Conservation (phyloP, 2,797 vertebrate species). For the Crenichthys baileyi region DNA sequence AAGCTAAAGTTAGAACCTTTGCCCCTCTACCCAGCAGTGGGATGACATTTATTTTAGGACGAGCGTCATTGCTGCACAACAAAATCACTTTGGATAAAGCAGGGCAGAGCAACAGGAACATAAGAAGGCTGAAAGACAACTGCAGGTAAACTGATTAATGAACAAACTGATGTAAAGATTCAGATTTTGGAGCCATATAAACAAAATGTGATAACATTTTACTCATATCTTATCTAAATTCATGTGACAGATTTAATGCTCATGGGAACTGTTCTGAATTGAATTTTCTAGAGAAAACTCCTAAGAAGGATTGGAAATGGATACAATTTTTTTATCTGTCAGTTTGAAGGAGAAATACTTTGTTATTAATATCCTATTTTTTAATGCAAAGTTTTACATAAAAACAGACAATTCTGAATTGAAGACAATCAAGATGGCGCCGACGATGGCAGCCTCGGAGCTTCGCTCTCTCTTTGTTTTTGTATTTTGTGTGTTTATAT, state of each 20-base stretch:
- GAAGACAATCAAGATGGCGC: no score
- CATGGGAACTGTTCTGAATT: not conserved
- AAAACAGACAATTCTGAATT: not conserved
- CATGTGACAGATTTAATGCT: not conserved
- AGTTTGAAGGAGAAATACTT: not conserved
- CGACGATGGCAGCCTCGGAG: no score
- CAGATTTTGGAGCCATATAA: not conserved
- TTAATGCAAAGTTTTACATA: not conserved
- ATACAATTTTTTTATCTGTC: not conserved
- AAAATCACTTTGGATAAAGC: not conserved
- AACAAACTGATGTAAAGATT: not conserved
- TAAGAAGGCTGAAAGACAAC: not conserved
- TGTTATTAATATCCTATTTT: not conserved
- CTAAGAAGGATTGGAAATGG: not conserved
- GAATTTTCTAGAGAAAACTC: fast-evolving
- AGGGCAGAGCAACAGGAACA: not conserved
- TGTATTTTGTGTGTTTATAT: no score
- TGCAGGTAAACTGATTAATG: not conserved
- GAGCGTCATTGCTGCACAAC: not conserved
- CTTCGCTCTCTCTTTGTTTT: no score
- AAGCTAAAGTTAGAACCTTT: not conserved
- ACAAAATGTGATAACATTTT: not conserved
- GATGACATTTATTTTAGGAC: not conserved
- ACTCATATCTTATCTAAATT: not conserved
- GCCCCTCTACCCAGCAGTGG: not conserved